A percentile compares a stretch with the other conserved stretches of the same genome.
Conservation (phyloP, 2,113 vertebrate genomes). For the Notarius quadriscutis region DNA sequence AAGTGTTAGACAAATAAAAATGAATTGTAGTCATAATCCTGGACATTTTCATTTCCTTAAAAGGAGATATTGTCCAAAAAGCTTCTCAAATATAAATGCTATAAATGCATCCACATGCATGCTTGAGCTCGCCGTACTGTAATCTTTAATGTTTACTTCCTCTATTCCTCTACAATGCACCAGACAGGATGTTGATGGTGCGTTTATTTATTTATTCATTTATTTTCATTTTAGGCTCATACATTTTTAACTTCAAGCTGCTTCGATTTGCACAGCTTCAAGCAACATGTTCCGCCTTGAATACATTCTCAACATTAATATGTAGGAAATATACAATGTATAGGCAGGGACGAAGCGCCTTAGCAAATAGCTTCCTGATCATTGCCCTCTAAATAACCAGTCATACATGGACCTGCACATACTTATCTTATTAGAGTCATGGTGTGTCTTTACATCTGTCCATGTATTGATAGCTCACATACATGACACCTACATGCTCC, state of each 20-base stretch:
- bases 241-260: background rate
- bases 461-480: background rate
- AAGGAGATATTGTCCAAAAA: background rate
- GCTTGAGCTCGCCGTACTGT: background rate
- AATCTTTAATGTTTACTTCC: background rate
- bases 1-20: no score
- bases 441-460: background rate
- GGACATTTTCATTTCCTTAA: background rate
- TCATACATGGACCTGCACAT: constrained; percentile 4
- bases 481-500: background rate
- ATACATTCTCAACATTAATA: constrained; percentile 22
- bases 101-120: background rate
- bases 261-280: background rate
- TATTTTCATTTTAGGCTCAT: background rate
- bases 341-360: no score
- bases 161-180: background rate
- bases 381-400: background rate
- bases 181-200: constrained; percentile 4
- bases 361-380: background rate
- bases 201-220: background rate
- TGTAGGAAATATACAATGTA: background rate
- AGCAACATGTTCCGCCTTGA: background rate
- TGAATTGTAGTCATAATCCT: background rate
- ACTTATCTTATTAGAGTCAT: background rate
- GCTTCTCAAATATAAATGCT: background rate